Evolutionary conservation across 1,140 invertebrate genomes (phyloP).

Genomic region (Hestina assimilis): DNA sequence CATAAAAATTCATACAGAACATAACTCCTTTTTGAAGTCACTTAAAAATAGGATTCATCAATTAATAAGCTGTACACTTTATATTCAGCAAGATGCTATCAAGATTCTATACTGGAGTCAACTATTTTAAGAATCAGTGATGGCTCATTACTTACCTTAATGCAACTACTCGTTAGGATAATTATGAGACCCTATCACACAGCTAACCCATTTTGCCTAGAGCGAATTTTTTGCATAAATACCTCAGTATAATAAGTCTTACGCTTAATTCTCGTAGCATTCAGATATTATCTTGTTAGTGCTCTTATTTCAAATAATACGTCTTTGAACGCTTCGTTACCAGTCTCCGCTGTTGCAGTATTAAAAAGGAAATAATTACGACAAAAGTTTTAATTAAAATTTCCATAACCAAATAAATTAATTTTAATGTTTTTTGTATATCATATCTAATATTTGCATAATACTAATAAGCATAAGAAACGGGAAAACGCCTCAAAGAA

Average conservation of each 20-base stretch:
- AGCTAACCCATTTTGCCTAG: conserved; percentile 27
- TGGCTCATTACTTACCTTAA: conserved; percentile 53
- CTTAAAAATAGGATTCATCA: neutral
- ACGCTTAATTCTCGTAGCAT: conserved; percentile 28
- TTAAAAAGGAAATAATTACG: neutral
- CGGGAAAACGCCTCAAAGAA: too few species aligned
- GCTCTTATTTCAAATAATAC: conserved; percentile 38
- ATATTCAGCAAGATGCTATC: neutral
- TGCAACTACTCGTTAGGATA: conserved; percentile 45
- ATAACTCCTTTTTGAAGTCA: too few species aligned
- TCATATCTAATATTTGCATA: too few species aligned
- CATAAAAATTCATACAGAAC: too few species aligned
- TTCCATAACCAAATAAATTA: neutral
- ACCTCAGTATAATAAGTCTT: conserved; percentile 19
- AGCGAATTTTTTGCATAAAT: conserved; percentile 34
- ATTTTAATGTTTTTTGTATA: neutral
- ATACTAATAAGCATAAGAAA: too few species aligned
- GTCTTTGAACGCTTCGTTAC: conserved; percentile 14
- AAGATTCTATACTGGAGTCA: conserved; percentile 10
- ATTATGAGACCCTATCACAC: conserved; percentile 33
- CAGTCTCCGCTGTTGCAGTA: neutral
- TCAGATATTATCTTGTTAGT: conserved; percentile 32
- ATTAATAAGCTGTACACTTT: neutral
- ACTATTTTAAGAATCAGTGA: conserved; percentile 28
- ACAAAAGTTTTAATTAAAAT: neutral